Percentiles rank a stretch among this genome's conserved stretches.
Evolutionary conservation across 2,113 vertebrate genomes (phyloP).

Genomic region (Festucalex cinctus): DNA sequence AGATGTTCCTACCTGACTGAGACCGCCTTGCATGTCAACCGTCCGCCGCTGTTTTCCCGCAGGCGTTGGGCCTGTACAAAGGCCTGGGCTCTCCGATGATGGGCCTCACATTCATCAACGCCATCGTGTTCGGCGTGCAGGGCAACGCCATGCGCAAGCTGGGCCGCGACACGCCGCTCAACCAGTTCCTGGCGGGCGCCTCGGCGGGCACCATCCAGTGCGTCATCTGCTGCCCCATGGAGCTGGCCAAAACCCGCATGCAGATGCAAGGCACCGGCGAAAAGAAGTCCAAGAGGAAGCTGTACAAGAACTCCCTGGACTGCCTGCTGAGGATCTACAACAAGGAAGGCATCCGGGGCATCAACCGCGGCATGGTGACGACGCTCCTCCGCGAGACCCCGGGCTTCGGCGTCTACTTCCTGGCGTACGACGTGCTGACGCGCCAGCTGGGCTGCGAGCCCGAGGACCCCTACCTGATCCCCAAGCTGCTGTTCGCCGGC

Average conservation of each 20-base stretch:
- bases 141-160: constrained; percentile 88
- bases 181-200: constrained; percentile 93
- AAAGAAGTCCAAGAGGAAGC: constrained; percentile 80
- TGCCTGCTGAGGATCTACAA: constrained; percentile 90
- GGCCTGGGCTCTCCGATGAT: constrained; percentile 97
- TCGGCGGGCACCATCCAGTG: constrained; percentile 92
- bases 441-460: constrained; percentile 87
- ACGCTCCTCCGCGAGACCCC: constrained; percentile 91
- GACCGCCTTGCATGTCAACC: neutral
- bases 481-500: constrained; percentile 89
- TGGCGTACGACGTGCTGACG: constrained; percentile 86
- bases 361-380: constrained; percentile 92
- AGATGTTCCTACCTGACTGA: neutral
- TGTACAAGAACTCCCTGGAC: constrained; percentile 94
- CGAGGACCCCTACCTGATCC: constrained; percentile 84
- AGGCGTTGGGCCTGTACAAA: constrained; percentile 91
- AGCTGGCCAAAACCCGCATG: constrained; percentile 96
- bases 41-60: constrained; percentile 18
- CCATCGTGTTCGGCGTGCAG: constrained; percentile 95
- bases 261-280: constrained; percentile 91
- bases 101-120: constrained; percentile 98
- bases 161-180: constrained; percentile 84
- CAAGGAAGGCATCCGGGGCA: constrained; percentile 84
- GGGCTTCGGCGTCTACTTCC: constrained; percentile 94
- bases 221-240: constrained; percentile 95